These are phyloP conservation scores for Buceros bicornis DNA, from an alignment of 2,797 vertebrate species.

Conservation along the genomic window DNA sequence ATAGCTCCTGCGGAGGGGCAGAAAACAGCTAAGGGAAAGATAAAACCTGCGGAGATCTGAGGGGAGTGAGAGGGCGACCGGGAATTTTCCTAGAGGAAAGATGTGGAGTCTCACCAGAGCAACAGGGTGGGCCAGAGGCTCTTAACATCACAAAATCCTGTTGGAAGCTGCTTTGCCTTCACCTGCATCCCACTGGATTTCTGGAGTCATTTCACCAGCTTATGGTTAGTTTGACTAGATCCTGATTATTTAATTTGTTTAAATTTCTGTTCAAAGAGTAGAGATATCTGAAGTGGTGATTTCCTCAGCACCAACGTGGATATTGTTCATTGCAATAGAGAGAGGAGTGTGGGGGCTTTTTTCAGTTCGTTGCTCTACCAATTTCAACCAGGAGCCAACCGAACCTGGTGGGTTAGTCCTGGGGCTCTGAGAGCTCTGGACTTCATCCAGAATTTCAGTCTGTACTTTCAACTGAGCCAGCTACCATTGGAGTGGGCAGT, in stretches of 20 bases:
- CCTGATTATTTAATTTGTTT: neutral
- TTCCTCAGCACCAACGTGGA: neutral
- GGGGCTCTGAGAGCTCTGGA: neutral
- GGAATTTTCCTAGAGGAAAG: neutral
- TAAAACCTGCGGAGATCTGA: fast-evolving
- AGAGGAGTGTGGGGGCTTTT: neutral
- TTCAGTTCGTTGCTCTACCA: neutral
- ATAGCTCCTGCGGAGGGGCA: neutral
- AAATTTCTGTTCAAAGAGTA: neutral
- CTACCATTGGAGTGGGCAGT: neutral
- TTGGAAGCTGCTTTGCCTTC: neutral
- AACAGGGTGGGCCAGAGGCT: neutral
- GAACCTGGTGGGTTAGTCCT: fast-evolving
- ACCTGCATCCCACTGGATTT: neutral
- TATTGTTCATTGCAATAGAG: neutral
- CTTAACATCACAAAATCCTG: neutral
- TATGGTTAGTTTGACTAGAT: neutral
- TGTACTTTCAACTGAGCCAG: neutral
- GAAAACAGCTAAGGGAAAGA: neutral
- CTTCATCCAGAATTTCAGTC: neutral
- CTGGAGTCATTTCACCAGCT: neutral
- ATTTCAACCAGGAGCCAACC: neutral
- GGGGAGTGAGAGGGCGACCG: fast-evolving
- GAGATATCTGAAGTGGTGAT: neutral
- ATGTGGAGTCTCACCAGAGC: neutral